These are phyloP conservation scores for Hoplias malabaricus DNA, from an alignment of 2,113 vertebrate genomes.

Conservation along the genomic window DNA sequence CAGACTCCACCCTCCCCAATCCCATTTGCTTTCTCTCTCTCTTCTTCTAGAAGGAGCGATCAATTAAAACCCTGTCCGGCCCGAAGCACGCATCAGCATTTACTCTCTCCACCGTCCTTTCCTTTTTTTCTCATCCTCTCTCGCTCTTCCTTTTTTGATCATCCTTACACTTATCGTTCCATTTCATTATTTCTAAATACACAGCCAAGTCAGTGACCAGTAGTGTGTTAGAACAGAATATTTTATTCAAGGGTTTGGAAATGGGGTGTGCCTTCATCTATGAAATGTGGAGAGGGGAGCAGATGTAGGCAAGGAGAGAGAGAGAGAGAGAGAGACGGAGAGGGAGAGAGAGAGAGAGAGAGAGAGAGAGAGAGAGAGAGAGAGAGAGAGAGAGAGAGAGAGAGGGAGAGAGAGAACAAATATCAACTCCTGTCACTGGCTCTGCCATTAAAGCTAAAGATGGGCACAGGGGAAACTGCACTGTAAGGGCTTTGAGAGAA, in stretches of 20 bases:
- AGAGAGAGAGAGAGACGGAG: conserved; percentile 40
- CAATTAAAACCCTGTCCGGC: conserved; percentile 72
- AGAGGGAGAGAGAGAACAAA: conserved; percentile 28
- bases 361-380: conserved; percentile 44
- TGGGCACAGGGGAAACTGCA: not conserved
- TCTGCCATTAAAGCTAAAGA: conserved; percentile 33
- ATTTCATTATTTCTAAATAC: conserved; percentile 22
- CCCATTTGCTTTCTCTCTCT: conserved; percentile 36
- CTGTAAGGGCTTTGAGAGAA: not conserved
- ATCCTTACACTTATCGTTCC: not conserved
- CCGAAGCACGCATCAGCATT: conserved; percentile 65
- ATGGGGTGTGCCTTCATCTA: conserved; percentile 23
- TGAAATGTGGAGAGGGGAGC: conserved; percentile 37
- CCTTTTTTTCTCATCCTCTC: not conserved
- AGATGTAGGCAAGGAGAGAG: conserved; percentile 49
- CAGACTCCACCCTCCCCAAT: no score
- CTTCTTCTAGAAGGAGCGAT: conserved; percentile 66
- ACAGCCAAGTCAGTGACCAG: not conserved
- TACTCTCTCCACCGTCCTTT: conserved; percentile 54
- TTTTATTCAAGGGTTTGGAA: conserved; percentile 60
- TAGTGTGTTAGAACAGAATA: conserved; percentile 39
- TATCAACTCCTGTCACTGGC: conserved; percentile 22
- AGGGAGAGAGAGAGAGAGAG: conserved; percentile 30
- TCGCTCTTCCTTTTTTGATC: not conserved
- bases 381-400: conserved; percentile 27